These are phyloP conservation scores for Brachionus asplanchnoidis DNA, from an alignment of 1,140 invertebrate genomes.

Conservation along the genomic window DNA sequence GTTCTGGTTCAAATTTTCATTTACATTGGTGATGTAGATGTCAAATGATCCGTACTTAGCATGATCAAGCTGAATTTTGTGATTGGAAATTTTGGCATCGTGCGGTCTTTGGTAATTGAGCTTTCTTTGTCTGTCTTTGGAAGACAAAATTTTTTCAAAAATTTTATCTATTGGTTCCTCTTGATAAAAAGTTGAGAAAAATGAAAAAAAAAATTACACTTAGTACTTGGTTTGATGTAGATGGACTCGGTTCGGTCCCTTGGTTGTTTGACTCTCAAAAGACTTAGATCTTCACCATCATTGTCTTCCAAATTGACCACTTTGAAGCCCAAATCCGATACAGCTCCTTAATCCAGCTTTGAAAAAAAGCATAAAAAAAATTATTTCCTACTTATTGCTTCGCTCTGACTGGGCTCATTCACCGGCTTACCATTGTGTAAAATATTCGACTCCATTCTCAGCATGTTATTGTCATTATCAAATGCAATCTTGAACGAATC, in stretches of 20 bases:
- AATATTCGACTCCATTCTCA: conserved; percentile 15
- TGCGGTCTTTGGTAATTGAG: background rate
- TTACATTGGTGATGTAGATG: conserved; percentile 34
- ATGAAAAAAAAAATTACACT: background rate
- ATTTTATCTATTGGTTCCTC: background rate
- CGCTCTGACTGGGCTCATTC: background rate
- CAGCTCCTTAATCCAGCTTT: background rate
- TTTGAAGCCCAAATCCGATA: conserved; percentile 31
- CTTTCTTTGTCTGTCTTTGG: background rate
- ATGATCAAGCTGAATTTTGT: conserved; percentile 14
- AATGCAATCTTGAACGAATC: conserved; percentile 6
- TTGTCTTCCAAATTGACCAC: background rate
- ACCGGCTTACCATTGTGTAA: conserved; percentile 30
- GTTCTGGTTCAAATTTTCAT: conserved; percentile 35
- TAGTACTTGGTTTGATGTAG: background rate
- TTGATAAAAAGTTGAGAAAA: background rate
- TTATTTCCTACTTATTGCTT: background rate
- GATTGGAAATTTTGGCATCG: background rate
- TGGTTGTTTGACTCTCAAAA: background rate
- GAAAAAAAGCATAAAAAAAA: background rate
- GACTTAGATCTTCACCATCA: background rate
- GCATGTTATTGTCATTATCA: conserved; percentile 13
- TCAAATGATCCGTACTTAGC: conserved; percentile 40
- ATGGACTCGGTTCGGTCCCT: background rate
- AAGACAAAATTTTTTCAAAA: background rate